Evolutionary conservation across 2,888 invertebrate genomes (phyloP).

Genomic region (Folsomia candida): DNA sequence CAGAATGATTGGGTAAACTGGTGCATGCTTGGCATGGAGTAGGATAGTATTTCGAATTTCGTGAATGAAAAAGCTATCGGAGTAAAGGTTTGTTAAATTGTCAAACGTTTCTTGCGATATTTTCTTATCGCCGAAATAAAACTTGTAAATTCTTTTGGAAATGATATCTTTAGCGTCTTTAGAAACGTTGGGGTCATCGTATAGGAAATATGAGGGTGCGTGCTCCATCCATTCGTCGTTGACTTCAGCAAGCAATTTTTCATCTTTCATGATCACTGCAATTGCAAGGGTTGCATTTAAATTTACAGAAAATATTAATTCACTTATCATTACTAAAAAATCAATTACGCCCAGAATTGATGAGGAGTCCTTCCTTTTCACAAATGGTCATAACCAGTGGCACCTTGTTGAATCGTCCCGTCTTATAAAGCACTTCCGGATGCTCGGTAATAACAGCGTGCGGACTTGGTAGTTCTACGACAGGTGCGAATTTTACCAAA

Average conservation of each 20-base stretch:
- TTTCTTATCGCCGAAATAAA: slow-evolving; percentile 22
- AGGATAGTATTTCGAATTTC: slow-evolving; percentile 21
- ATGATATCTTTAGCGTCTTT: slow-evolving; percentile 13
- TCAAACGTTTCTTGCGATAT: slow-evolving; percentile 24
- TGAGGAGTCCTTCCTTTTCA: slow-evolving; percentile 25
- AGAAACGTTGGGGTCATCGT: slow-evolving; percentile 2
- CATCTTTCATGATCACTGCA: slow-evolving; percentile 18
- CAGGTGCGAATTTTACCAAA: slow-evolving; percentile 19
- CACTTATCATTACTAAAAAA: not conserved
- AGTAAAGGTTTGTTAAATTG: slow-evolving; percentile 32
- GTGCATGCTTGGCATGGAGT: slow-evolving; percentile 26
- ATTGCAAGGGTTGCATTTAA: not conserved
- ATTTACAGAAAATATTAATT: not conserved
- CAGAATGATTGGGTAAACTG: slow-evolving; percentile 21
- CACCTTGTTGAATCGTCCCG: slow-evolving; percentile 23
- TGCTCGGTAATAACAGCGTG: slow-evolving; percentile 22
- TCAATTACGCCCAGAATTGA: slow-evolving; percentile 21
- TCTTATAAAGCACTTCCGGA: slow-evolving; percentile 12
- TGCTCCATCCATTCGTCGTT: slow-evolving; percentile 25
- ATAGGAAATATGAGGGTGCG: slow-evolving; percentile 13
- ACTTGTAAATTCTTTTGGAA: slow-evolving; percentile 13
- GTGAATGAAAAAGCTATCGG: slow-evolving; percentile 29
- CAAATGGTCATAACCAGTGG: slow-evolving; percentile 26
- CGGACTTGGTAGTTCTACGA: slow-evolving; percentile 1
- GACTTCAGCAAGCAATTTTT: slow-evolving; percentile 13